Evolutionary conservation across 92 coral and sea anemone genomes (phyloP), one percentile per base, ranked within the genome.

Genomic region (Micromussa lordhowensis): DNA sequence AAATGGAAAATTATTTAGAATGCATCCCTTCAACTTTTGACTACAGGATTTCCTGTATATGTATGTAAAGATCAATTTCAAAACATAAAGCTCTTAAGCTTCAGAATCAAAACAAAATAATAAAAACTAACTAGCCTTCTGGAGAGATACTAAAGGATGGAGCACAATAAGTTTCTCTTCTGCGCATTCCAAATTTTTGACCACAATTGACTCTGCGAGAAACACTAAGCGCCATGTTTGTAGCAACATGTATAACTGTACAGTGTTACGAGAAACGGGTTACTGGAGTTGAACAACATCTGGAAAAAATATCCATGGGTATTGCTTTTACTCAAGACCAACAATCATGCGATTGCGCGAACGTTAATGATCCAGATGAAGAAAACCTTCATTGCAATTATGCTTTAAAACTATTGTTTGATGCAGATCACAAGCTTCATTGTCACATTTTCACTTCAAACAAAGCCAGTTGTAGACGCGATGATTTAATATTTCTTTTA

Each of bases 381-480:
- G 53, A 51, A 44, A 78, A 5, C 16, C 1, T 11, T 36, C 31
- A n/a, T n/a, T n/a, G n/a, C n/a, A 22, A 35, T 81, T 55, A 30
- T 3, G 26, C 19, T 79, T 19, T 12, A 30, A 58, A 57, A 24
- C 44, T 40, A n/a, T 24, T 78, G 19, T 12, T 76, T 78, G 82
- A 18, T 81, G 15, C 75, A 63, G 51, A 81, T 34, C 55, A 19
- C 68, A 82, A 68, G 12, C 51, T 44, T 44, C 12, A 1, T 82
- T n/a, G 32, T n/a, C 26, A 68, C 76, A 66, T 40, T 44, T 66
- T 29, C 35, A 40, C 57, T 30, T 44, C 61, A 82, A 82, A 64
- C 76, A 82, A 82, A 82, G 49, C 85, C 0, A 44, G 30, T 59
- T 80, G 44, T 7, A 32, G 72, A 38, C 75, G 16, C 36, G 51